Percentiles rank a stretch among this genome's conserved stretches.
These are phyloP conservation scores for Amitus sp. DNA, from an alignment of 2,888 invertebrate genomes.

Conservation along the genomic window DNA sequence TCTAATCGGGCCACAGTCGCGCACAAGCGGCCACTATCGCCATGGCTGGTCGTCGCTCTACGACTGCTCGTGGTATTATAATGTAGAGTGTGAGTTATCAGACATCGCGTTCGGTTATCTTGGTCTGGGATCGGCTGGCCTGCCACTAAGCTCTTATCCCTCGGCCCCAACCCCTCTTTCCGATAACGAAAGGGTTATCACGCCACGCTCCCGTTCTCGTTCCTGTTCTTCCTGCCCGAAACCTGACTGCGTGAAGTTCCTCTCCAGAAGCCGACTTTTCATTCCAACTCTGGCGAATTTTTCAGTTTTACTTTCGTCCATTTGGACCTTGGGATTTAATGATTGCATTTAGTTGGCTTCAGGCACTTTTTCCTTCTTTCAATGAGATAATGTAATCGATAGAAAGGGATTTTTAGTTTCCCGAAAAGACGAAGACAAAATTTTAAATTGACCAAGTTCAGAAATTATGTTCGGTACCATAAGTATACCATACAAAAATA, in stretches of 20 bases:
- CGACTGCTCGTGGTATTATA: conserved; percentile 55
- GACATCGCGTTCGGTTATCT: conserved; percentile 59
- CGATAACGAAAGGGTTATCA: conserved; percentile 66
- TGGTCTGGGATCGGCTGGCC: conserved; percentile 57
- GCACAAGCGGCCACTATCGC: conserved; percentile 25
- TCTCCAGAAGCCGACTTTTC: conserved; percentile 22
- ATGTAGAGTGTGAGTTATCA: conserved; percentile 62
- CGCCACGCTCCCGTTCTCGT: conserved; percentile 50
- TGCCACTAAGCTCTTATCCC: conserved; percentile 53
- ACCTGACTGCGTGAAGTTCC: conserved; percentile 44
- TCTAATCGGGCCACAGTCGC: conserved; percentile 42
- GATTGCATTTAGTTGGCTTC: too few relatives aligned
- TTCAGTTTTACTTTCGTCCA: too few relatives aligned
- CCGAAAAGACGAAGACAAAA: too few relatives aligned
- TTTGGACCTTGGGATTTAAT: too few relatives aligned
- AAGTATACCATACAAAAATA: too few relatives aligned
- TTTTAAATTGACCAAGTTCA: too few relatives aligned
- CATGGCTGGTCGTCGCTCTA: conserved; percentile 32
- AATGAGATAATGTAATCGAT: too few relatives aligned
- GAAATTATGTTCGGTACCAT: too few relatives aligned
- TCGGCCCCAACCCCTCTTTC: conserved; percentile 24
- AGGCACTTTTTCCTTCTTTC: too few relatives aligned
- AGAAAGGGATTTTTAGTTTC: too few relatives aligned
- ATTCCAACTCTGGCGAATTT: too few relatives aligned
- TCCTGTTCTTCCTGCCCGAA: conserved; percentile 33